Evolutionary conservation across 2,113 vertebrate species (phyloP).

Genomic region (Rhineura floridana): DNA sequence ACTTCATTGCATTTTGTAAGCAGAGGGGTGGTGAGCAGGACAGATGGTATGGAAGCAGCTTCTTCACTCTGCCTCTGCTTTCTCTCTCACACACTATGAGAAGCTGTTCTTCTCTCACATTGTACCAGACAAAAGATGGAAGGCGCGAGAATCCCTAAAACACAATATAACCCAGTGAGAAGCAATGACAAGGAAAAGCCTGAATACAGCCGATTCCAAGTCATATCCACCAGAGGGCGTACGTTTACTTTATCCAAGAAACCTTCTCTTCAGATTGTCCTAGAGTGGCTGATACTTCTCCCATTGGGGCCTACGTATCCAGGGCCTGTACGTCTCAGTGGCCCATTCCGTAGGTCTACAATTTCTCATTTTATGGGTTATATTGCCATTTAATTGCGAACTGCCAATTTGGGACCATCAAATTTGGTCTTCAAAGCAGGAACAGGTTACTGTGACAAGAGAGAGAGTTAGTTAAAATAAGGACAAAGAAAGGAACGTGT

Average conservation of each 20-base stretch:
- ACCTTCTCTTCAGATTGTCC: background rate
- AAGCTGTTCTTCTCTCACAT: background rate
- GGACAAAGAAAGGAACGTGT: background rate
- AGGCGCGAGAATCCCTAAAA: background rate
- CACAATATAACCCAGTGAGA: background rate
- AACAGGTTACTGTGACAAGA: background rate
- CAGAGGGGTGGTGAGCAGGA: background rate
- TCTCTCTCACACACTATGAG: background rate
- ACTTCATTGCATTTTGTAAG: background rate
- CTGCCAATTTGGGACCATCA: background rate
- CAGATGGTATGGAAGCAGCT: no score
- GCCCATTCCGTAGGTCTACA: background rate
- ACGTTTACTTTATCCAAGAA: constrained; percentile 55
- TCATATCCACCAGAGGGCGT: constrained; percentile 67
- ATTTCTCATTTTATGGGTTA: background rate
- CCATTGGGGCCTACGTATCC: background rate
- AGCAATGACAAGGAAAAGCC: fast-evolving
- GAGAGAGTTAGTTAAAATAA: background rate
- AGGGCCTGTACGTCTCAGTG: background rate
- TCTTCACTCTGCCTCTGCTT: background rate
- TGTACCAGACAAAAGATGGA: background rate
- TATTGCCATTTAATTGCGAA: background rate
- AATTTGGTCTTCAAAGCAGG: background rate
- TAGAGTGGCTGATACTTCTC: background rate
- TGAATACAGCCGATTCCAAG: background rate